phyloP scores from a whole-genome alignment of 2,888 invertebrate genomes.

The Megastigmus dorsalis region DNA sequence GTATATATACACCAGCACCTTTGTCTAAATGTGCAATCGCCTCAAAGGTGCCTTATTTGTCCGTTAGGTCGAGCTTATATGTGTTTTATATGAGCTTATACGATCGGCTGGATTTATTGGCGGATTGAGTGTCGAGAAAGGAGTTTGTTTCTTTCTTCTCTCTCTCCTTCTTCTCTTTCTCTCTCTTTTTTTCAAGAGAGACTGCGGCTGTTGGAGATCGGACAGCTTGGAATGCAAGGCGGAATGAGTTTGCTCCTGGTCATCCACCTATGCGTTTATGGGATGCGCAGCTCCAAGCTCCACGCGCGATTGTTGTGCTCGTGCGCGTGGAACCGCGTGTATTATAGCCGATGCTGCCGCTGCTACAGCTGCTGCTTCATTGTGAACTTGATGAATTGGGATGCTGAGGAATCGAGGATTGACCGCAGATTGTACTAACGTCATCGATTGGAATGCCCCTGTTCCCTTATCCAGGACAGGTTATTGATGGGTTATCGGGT shows the following conservation, averaged over 20 bases:
- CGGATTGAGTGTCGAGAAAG: slow-evolving; percentile 8
- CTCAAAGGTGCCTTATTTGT: slow-evolving; percentile 39
- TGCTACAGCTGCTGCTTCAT: too few species aligned
- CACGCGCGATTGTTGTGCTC: too few species aligned
- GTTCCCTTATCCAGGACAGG: too few species aligned
- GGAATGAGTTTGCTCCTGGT: neutral
- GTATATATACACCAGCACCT: too few species aligned
- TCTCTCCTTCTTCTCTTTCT: neutral
- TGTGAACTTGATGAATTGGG: too few species aligned
- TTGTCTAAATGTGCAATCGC: neutral
- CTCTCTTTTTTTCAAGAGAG: neutral
- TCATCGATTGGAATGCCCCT: too few species aligned
- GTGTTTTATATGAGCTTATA: neutral
- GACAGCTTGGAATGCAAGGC: slow-evolving; percentile 16
- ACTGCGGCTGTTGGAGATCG: too few species aligned
- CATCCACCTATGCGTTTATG: slow-evolving; percentile 3
- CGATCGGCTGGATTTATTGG: slow-evolving; percentile 15
- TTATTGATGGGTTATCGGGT: too few species aligned
- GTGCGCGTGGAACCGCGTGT: neutral
- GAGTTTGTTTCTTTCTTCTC: neutral
- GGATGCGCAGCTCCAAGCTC: too few species aligned
- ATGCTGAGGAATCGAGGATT: too few species aligned
- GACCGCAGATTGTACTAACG: too few species aligned
- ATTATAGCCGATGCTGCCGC: neutral
- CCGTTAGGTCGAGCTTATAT: slow-evolving; percentile 31